Evolutionary conservation across 2,113 vertebrate species (phyloP).

Genomic region (Mastomys natalensis): DNA sequence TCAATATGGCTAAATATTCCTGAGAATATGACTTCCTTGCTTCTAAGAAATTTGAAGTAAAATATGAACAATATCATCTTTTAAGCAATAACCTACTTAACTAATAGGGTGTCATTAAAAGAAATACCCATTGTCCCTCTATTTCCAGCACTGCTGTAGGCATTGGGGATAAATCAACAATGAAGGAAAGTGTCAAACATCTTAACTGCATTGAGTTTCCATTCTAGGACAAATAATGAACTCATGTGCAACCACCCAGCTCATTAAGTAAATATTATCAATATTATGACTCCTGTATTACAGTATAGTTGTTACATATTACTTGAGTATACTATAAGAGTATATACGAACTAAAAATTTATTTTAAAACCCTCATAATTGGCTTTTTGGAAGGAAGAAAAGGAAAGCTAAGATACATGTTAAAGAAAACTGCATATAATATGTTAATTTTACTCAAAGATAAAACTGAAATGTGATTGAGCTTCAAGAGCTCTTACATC

Average conservation of each 20-base stretch:
- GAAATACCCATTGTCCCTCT: not conserved
- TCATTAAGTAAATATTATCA: slow-evolving; percentile 44
- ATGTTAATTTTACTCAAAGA: slow-evolving; percentile 40
- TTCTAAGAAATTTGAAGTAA: not conserved
- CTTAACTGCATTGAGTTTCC: not conserved
- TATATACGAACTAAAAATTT: not conserved
- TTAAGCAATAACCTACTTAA: slow-evolving; percentile 13
- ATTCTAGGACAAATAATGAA: slow-evolving; percentile 36
- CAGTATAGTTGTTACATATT: not conserved
- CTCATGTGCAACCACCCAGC: not conserved
- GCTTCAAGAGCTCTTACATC: not conserved
- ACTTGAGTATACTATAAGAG: not conserved
- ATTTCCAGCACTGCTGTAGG: not conserved
- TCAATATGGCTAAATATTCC: slow-evolving; percentile 20
- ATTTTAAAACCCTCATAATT: not conserved
- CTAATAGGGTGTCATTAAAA: not conserved
- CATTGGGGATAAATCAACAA: not conserved
- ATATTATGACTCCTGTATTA: not conserved
- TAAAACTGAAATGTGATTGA: slow-evolving; percentile 10
- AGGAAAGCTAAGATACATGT: not conserved
- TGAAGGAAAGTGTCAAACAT: slow-evolving; percentile 32
- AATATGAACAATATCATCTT: not conserved
- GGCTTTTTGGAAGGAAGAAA: slow-evolving; percentile 16
- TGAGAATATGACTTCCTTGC: not conserved
- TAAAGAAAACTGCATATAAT: not conserved